Evolutionary conservation across 37 sponge, comb jelly and placozoan genomes (phyloP).

Genomic region (Oopsacas minuta): DNA sequence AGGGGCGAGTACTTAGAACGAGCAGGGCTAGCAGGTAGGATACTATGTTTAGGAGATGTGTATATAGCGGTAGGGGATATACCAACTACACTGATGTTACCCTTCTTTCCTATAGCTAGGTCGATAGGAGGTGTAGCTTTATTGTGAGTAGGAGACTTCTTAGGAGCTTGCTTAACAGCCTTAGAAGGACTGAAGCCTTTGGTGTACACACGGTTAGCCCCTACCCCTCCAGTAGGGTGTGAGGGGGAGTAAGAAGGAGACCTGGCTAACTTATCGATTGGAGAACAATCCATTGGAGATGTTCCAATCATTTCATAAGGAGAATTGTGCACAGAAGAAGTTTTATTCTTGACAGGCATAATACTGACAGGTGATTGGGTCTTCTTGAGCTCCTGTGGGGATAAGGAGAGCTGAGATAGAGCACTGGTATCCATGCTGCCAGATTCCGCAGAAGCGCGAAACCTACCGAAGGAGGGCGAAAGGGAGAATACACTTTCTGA

Average conservation of each 20-base stretch:
- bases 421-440: slow-evolving; percentile 10
- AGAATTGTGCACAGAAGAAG: neutral
- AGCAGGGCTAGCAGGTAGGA: neutral
- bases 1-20: neutral
- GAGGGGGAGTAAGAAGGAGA: slow-evolving; percentile 4
- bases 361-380: neutral
- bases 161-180: neutral
- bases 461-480: neutral
- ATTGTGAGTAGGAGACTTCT: neutral
- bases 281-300: neutral
- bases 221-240: neutral
- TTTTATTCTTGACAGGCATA: neutral
- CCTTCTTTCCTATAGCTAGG: neutral
- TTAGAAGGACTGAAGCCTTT: slow-evolving; percentile 9
- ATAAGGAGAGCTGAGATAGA: neutral
- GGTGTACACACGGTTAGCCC: neutral
- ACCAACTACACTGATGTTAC: neutral
- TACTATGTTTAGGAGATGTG: neutral
- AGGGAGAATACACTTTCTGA: slow-evolving; percentile 8
- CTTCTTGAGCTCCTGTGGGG: neutral
- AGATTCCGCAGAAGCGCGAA: neutral
- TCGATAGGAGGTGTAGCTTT: neutral
- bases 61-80: neutral
- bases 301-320: neutral
- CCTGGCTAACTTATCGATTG: neutral